A percentile compares a stretch with the other conserved stretches of the same genome.
phyloP scores from a whole-genome alignment of 2,888 invertebrate species.

The Zhuqinia jingwanae region DNA sequence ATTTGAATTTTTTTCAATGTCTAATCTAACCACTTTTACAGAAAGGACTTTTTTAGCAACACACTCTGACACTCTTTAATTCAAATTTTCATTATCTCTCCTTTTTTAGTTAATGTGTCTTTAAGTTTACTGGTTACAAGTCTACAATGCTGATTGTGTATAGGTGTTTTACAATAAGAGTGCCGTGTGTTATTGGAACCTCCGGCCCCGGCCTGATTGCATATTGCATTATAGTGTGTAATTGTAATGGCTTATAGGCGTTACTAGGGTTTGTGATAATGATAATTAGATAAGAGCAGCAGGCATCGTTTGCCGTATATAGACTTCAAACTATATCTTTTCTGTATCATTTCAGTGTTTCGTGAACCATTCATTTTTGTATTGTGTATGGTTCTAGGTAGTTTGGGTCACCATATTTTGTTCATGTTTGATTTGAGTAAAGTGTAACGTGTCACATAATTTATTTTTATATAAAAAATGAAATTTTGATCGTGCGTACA shows the following conservation, averaged over 20 bases:
- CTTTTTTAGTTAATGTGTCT: neutral
- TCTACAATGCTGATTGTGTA: neutral
- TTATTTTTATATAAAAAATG: conserved; percentile 22
- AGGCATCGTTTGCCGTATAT: too few relatives aligned
- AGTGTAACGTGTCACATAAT: too few relatives aligned
- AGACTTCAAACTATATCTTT: too few relatives aligned
- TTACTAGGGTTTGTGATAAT: conserved; percentile 45
- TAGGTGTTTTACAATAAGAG: neutral
- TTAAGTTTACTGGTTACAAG: neutral
- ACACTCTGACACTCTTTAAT: neutral
- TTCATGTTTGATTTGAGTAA: too few relatives aligned
- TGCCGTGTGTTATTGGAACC: conserved; percentile 40
- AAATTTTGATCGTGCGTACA: neutral
- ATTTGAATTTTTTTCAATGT: neutral
- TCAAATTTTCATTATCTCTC: neutral
- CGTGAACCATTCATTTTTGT: too few relatives aligned
- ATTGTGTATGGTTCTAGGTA: too few relatives aligned
- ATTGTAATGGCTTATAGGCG: neutral
- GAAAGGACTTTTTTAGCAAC: neutral
- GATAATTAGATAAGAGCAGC: neutral
- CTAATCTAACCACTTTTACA: neutral
- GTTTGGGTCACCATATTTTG: too few relatives aligned
- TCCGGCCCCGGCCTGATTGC: too few relatives aligned
- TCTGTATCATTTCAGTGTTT: too few relatives aligned
- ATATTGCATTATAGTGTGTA: too few relatives aligned